Evolutionary conservation across 1,140 invertebrate species (phyloP).

Genomic region (Varroa destructor): DNA sequence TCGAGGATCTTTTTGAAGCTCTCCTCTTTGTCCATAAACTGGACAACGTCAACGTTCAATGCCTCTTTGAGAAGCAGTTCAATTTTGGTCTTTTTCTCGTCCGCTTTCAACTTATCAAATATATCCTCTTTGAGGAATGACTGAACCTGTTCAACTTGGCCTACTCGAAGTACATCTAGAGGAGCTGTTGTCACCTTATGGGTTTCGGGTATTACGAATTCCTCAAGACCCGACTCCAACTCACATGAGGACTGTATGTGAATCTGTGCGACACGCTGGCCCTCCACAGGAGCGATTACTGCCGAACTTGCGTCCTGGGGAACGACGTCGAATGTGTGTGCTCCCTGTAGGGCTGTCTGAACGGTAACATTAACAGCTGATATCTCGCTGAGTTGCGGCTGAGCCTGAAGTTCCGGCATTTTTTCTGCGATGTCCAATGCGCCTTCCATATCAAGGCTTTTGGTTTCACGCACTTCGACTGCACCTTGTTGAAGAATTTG

Average conservation of each 20-base stretch:
- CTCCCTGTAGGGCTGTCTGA: not conserved
- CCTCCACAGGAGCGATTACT: not conserved
- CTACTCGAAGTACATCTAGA: slow-evolving; percentile 3
- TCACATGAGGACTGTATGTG: not conserved
- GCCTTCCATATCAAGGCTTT: slow-evolving; percentile 11
- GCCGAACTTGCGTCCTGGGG: not conserved
- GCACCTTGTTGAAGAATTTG: slow-evolving; percentile 11
- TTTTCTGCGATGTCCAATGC: not conserved
- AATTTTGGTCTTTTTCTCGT: slow-evolving; percentile 24
- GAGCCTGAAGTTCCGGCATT: slow-evolving; percentile 8
- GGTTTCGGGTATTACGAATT: slow-evolving; percentile 1
- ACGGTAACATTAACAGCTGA: not conserved
- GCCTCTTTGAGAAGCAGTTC: slow-evolving; percentile 6
- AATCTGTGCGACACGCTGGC: slow-evolving; percentile 1
- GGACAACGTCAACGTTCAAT: not conserved
- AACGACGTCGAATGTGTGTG: not conserved
- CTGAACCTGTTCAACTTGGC: slow-evolving; percentile 6
- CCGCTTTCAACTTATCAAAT: not conserved
- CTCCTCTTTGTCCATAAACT: slow-evolving; percentile 7
- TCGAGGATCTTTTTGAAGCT: not conserved
- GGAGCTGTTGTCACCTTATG: not conserved
- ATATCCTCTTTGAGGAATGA: slow-evolving; percentile 24
- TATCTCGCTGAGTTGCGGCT: not conserved
- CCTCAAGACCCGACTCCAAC: not conserved
- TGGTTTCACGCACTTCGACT: not conserved